Conservation (phyloP, 2,797 vertebrate genomes). For the Sorex maritimensis region DNA sequence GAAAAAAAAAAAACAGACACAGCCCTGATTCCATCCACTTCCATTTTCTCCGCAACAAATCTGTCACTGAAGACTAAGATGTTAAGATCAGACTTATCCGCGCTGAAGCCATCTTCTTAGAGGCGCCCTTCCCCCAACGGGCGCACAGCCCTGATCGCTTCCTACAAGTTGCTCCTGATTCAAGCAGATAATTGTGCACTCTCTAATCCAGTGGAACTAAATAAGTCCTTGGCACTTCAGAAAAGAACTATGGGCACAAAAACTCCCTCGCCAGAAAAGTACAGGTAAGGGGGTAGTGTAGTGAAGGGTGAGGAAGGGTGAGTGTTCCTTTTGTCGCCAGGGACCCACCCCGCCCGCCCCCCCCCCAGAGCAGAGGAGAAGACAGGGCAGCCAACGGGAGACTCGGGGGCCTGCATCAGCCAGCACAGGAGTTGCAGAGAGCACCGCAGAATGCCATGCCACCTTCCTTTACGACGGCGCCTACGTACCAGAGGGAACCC, state of each 20-base stretch:
- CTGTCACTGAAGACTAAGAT: conserved; percentile 80
- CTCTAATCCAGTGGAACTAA: conserved; percentile 80
- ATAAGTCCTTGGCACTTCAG: conserved; percentile 75
- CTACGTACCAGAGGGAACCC: background rate
- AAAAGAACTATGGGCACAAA: conserved; percentile 65
- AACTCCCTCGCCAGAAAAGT: conserved; percentile 56
- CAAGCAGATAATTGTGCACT: conserved; percentile 82
- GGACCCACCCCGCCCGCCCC: background rate
- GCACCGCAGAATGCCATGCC: background rate
- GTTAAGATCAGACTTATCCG: conserved; percentile 76
- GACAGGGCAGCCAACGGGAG: background rate
- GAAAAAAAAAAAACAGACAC: conserved; percentile 17
- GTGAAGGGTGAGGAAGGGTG: background rate
- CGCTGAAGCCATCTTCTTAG: conserved; percentile 75
- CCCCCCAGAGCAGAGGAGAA: background rate
- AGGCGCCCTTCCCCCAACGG: conserved; percentile 79
- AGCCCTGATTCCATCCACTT: conserved; percentile 58
- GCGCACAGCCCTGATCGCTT: conserved; percentile 65
- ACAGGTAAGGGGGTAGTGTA: conserved; percentile 34
- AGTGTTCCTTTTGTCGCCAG: background rate
- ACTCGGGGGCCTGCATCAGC: background rate
- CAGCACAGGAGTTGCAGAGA: background rate
- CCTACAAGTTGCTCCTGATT: conserved; percentile 78
- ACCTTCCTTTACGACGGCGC: background rate
- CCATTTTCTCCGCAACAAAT: conserved; percentile 78